Conservation (phyloP, 1,140 invertebrate genomes). For the Papilio polyxenes region DNA sequence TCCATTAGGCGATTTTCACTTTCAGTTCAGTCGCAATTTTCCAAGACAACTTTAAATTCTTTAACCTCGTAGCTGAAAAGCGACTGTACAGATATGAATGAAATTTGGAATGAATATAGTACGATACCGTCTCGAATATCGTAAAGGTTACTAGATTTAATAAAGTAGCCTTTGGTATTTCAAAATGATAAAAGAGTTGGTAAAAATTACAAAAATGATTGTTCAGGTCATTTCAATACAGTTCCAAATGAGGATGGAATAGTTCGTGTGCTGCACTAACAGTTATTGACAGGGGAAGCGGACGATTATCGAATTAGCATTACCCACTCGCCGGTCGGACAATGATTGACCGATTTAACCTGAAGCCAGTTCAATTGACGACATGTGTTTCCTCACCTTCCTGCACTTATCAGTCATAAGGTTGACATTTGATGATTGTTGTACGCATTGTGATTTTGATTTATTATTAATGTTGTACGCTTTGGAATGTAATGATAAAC, state of each 20-base stretch:
- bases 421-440: conserved; percentile 2
- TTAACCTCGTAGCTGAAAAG: neutral
- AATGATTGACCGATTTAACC: conserved; percentile 32
- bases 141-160: neutral
- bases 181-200: neutral
- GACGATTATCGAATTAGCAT: conserved; percentile 33
- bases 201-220: neutral
- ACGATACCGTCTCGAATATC: neutral
- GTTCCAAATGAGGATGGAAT: conserved; percentile 29
- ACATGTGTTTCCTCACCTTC: conserved; percentile 15
- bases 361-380: conserved; percentile 27
- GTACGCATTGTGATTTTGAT: neutral
- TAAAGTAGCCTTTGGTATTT: neutral
- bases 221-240: conserved; percentile 6
- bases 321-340: conserved; percentile 31
- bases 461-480: neutral
- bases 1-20: neutral
- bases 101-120: neutral
- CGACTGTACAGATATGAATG: neutral
- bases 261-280: conserved; percentile 23
- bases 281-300: conserved; percentile 32
- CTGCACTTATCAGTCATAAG: conserved; percentile 7
- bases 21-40: neutral
- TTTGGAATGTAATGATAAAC: too few relatives aligned
- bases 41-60: neutral